A percentile compares a stretch with the other conserved stretches of the same genome.
phyloP scores from a whole-genome alignment of 1,140 invertebrate species.

The Mya arenaria region DNA sequence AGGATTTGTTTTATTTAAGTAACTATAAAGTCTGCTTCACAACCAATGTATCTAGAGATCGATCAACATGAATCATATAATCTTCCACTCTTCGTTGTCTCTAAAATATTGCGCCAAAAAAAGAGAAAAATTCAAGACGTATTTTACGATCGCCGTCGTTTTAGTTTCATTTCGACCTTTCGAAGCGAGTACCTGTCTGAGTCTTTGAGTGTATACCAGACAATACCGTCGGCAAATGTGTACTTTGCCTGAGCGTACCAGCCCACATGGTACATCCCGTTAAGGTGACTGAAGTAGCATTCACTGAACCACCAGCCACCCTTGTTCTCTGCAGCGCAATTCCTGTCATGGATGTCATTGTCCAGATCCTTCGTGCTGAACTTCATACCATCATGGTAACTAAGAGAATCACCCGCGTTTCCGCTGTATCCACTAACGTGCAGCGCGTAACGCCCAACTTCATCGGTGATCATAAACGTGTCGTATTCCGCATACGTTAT shows the following conservation, averaged over 20 bases:
- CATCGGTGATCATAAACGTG: slow-evolving; percentile 67
- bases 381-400: slow-evolving; percentile 84
- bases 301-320: slow-evolving; percentile 87
- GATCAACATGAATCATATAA: no score
- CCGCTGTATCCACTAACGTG: slow-evolving; percentile 87
- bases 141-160: no score
- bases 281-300: slow-evolving; percentile 85
- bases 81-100: no score
- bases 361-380: slow-evolving; percentile 85
- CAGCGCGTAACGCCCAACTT: slow-evolving; percentile 93
- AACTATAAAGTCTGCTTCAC: no score
- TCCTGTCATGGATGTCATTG: slow-evolving; percentile 85
- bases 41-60: no score
- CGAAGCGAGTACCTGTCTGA: slow-evolving; percentile 82
- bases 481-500: slow-evolving; percentile 82
- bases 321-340: slow-evolving; percentile 85
- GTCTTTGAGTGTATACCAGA: slow-evolving; percentile 85
- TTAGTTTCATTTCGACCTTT: slow-evolving; percentile 82
- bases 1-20: no score
- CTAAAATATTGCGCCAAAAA: no score
- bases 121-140: no score
- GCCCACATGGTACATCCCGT: slow-evolving; percentile 83
- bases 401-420: slow-evolving; percentile 84
- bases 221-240: slow-evolving; percentile 82
- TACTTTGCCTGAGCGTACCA: slow-evolving; percentile 73